Base-by-base conservation (phyloP, 2,888 invertebrate genomes). In the Embidobia sp. region DNA sequence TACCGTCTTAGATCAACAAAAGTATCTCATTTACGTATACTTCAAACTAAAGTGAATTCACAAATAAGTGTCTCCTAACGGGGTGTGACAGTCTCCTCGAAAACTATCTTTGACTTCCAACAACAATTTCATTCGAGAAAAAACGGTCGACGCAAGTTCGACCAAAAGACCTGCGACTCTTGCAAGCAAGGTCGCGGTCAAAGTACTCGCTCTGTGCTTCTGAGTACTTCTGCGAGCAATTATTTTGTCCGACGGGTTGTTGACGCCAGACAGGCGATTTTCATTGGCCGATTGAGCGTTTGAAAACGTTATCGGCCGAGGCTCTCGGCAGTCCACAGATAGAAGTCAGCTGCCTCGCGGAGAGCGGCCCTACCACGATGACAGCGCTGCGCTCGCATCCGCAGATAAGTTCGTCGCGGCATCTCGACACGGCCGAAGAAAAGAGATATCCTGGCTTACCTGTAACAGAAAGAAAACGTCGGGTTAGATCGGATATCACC, bases 391-490 rank as follows among this genome's bases (percentile, higher is more conserved):
- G 74, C 77, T 79, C 64, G 57, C 79, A 73, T 76, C 57, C 78
- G 69, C 48, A 80, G 79, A 78, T 80, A 79, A 77, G 80, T 77
- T 66, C 64, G 75, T 69, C 77, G 53, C 74, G 49, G 63, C 59
- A 51, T 64, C 49, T 69, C 70, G 73, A 77, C 74, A 77, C 61
- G 51, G 53, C 48, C 46, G 75, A 78, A 74, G 76, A 74, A 77
- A 75, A 79, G 79, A 75, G 73, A 79, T 80, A 78, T 83, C 81
- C 69, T 70, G 22, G 78, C 83, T 84, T 83, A 85, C 86, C 83
- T 83, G 82, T 37, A 85, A 85, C 82, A 83, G 82, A 85, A 81
- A 85, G 80, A 82, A 81, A 81, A 78, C 75, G 55, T 72, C 44
- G 83, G 66, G 78, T 84, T 81, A 83, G 82, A 83, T 84, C 82